Evolutionary conservation across 1,140 invertebrate genomes (phyloP), one percentile per base, ranked within the genome.

Genomic region (Brevipalpus yothersi): DNA sequence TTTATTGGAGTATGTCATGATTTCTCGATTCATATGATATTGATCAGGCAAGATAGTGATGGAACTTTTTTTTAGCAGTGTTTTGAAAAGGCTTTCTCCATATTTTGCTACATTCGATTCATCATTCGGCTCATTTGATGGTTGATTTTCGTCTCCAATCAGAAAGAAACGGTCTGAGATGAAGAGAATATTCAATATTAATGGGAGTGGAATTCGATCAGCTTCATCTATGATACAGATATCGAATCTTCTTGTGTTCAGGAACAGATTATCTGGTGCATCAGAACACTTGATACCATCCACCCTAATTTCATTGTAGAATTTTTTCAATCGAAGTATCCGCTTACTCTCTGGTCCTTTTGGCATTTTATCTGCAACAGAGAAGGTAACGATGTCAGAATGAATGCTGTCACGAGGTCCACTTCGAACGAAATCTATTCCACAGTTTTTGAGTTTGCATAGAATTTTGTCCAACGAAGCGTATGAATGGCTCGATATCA

Each of bases 151-250:
- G 76, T 98, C 93, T 8, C 93, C 92, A 7, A 96, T 84, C 5
- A 98, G 73, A 41, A 96, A 76, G 71, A 94, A 95, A 31, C 79
- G 81, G 15, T 77, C 75, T 2, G 82, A 60, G 58, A 53, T 17
- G 55, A 67, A 65, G 23, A 68, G 45, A 21, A 65, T 67, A 23
- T 63, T 62, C 5, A 66, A 39, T 11, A 58, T 64, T 7, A 59
- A 58, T 51, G 61, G 49, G 31, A 68, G 63, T 49, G 60, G 56
- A n/a, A 68, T 61, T 62, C 76, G 74, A 0, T 88, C 87, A 55
- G 89, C 89, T 76, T 97, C 92, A 68, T 97, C 93, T 0, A 97
- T 78, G 17, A 96, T 82, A 70, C 90, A 94, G 41, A 86, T 76
- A 69, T 95, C 88, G 71, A 95, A 90, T 1, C 66, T 75, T 4